Base-by-base conservation (phyloP, 2,113 vertebrate species). In the Irena cyanogastra region DNA sequence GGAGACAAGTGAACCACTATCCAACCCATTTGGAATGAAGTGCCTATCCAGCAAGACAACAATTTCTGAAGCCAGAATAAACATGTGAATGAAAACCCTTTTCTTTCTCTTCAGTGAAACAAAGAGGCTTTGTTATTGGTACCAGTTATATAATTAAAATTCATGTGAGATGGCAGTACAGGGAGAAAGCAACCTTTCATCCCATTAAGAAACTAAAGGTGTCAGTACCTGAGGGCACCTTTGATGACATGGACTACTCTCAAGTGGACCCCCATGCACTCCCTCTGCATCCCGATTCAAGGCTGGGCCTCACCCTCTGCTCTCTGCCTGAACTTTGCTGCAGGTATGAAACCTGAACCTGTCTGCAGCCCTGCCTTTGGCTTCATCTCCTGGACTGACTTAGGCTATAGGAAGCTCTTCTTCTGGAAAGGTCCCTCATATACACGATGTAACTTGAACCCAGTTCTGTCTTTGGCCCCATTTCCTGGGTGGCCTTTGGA, bases 241-340 rank as follows among this genome's bases (percentile, higher is more conserved):
- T 37, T 53, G 64, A 41, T 0, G 0, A 18, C 28, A 52, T 10
- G 12, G 50, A 74, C 10, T 41, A 21, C 4, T 19, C 26, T 83
- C 61, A 31, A 0, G 2, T 4, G 8, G 16, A 78, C 28, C 52
- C 52, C 31, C 39, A n/a, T 0, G 3, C 27, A 39, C 7, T 3
- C 31, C 23, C 35, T 41, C 52, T 72, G 59, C 7, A 50, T 7
- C 23, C 20, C 1, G 4, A 26, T 12, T 81, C 15, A 44, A 64
- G 35, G 53, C 50, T 4, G 1, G 39, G 56, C 23, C 30, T 49
- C 22, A 30, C 31, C 49, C 30, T 54, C 81, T 31, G n/a, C 24
- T 63, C 66, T 76, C 31, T 49, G 23, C 24, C 23, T n/a, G 27
- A 57, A 9, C 70, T 20, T 10, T 42, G 47, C 23, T 39, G 47